Base-by-base conservation (phyloP, 2,113 vertebrate genomes). In the Lucifuga dentata region DNA sequence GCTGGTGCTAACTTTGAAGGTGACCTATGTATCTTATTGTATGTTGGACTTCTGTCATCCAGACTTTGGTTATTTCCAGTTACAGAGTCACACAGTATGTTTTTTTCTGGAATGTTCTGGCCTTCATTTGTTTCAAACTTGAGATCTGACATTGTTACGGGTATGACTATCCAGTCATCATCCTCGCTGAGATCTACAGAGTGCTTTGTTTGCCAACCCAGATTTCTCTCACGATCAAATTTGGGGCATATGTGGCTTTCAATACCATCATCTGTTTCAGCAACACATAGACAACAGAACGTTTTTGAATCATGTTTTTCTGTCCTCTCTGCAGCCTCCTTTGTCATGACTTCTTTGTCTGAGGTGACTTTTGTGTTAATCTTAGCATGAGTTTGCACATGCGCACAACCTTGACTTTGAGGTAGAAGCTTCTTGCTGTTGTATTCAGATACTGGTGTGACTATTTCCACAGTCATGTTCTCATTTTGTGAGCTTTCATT, bases 91-190 rank as follows among this genome's bases (percentile, higher is more conserved):
- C 13, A 5, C 8, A n/a, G 3, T 11, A 44, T 12, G 55, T 0
- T 5, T 0, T 5, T 1, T 24, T 23, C 39, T 33, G 12, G 8
- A 6, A 15, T 3, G 6, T 44, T 7, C 5, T 12, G 21, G 32
- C 17, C 26, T 29, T 43, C 23, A 10, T 45, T 20, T 26, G 15
- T 26, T 65, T 44, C 59, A 53, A 35, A 74, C 23, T 3, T 19
- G 24, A 86, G 13, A 11, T 65, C 23, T 11, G 11, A 29, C 1
- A 73, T 10, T 1, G 0, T 8, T 16, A 85, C 0, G 16, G 49
- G 59, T 8, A 84, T 39, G 20, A 65, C 20, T 0, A 73, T 11
- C 17, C 45, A 65, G 3, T 71, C 48, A 10, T 59, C 50, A 0
- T 76, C 49, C 16, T 56, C 73, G 35, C 11, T 29, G 1, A 48